Conservation (phyloP, 2,113 vertebrate species). For the Macroglossus sobrinus region DNA sequence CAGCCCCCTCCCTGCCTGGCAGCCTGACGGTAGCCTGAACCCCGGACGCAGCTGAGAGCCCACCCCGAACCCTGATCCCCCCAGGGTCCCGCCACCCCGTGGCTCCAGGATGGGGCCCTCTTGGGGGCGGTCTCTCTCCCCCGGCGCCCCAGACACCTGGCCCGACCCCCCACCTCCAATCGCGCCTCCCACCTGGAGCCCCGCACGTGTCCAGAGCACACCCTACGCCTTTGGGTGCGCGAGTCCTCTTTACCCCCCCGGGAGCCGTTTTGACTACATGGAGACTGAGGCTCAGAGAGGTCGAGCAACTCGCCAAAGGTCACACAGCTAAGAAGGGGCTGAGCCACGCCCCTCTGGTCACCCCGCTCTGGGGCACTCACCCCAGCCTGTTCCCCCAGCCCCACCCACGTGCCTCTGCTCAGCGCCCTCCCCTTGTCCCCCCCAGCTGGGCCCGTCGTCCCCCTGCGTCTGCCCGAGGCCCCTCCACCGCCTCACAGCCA, state of each 20-base stretch:
- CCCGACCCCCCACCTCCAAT: too few relatives aligned
- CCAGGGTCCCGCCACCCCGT: too few relatives aligned
- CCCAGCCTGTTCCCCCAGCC: neutral
- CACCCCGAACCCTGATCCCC: too few relatives aligned
- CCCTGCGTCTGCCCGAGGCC: neutral
- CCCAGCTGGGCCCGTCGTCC: too few relatives aligned
- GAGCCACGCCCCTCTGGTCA: neutral
- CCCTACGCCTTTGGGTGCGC: neutral
- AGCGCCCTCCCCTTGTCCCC: accelerated
- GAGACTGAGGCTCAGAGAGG: neutral
- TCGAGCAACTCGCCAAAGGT: neutral
- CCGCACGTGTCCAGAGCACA: neutral
- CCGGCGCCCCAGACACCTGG: neutral
- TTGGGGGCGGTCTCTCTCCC: neutral
- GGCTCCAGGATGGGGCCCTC: neutral
- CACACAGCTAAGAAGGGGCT: neutral
- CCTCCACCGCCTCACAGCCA: accelerated
- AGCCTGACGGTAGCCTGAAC: neutral
- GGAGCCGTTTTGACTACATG: accelerated
- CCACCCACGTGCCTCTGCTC: neutral
- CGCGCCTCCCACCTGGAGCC: neutral
- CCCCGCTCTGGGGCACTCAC: neutral
- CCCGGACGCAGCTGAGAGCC: neutral
- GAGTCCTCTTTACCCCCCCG: neutral
- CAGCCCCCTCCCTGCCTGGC: too few relatives aligned